Percentiles rank a stretch among this genome's conserved stretches.
phyloP scores from a whole-genome alignment of 1,140 invertebrate species.

The Drosophila lowei region DNA sequence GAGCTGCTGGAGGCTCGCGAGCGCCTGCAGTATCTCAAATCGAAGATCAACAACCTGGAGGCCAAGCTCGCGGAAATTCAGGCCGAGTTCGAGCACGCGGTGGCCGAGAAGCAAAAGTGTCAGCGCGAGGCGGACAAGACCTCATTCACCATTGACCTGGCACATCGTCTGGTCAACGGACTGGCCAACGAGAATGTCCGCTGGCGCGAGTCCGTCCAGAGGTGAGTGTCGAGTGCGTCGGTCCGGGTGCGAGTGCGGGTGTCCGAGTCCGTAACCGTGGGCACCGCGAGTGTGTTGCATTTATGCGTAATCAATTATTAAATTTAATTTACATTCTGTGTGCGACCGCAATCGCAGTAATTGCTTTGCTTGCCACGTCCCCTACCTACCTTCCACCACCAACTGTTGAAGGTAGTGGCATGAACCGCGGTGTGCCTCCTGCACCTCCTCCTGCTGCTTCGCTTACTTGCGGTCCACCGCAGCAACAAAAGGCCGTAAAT shows the following conservation, averaged over 20 bases:
- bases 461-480: conserved; percentile 65
- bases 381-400: background rate
- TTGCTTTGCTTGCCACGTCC: conserved; percentile 55
- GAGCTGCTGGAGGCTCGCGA: conserved; percentile 93
- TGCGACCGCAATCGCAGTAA: conserved; percentile 70
- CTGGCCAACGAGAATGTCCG: conserved; percentile 96
- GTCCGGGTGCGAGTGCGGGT: background rate
- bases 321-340: conserved; percentile 80
- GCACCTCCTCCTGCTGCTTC: conserved; percentile 12
- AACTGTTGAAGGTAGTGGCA: background rate
- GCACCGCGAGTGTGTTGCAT: conserved; percentile 29
- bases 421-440: conserved; percentile 18
- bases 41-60: conserved; percentile 88
- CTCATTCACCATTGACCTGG: conserved; percentile 93
- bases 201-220: conserved; percentile 84
- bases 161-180: conserved; percentile 96
- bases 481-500: conserved; percentile 78
- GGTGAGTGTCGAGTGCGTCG: conserved; percentile 45
- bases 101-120: conserved; percentile 93
- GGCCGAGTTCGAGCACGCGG: conserved; percentile 93
- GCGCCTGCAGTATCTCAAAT: conserved; percentile 91
- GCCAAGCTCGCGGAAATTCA: conserved; percentile 89
- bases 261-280: too few species aligned
- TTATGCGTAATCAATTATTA: conserved; percentile 79
- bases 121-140: conserved; percentile 94